These are phyloP conservation scores for Limnodromus scolopaceus DNA, from an alignment of 2,797 vertebrate species.

Conservation along the genomic window DNA sequence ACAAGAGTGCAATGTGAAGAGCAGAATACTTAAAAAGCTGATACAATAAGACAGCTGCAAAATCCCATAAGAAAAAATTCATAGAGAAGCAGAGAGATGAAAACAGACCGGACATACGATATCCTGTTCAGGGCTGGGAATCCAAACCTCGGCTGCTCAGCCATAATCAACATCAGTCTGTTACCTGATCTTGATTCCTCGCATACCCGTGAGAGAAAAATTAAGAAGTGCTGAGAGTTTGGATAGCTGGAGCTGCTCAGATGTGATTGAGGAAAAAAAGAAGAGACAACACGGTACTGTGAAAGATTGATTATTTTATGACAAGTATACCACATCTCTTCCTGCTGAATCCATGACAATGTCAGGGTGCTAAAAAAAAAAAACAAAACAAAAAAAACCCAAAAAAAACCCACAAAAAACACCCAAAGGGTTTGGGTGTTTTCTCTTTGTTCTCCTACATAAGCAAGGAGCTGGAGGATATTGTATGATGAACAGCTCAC, in stretches of 20 bases:
- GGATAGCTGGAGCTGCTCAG: neutral
- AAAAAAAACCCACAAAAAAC: neutral
- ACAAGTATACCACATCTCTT: neutral
- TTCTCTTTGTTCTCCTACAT: neutral
- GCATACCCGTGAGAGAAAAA: neutral
- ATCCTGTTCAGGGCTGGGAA: neutral
- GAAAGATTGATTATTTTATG: neutral
- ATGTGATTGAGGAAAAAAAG: neutral
- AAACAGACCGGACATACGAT: neutral
- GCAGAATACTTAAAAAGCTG: neutral
- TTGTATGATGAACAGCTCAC: neutral
- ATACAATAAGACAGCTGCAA: slow-evolving; percentile 28
- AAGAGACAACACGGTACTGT: neutral
- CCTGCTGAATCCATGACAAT: neutral
- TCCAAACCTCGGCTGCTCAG: neutral
- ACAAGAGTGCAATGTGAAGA: neutral
- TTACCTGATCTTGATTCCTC: neutral
- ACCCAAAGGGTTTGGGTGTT: neutral
- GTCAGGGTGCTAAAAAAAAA: neutral
- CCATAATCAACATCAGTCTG: neutral
- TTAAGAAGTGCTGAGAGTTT: neutral
- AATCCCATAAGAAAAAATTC: neutral
- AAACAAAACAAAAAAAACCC: no score
- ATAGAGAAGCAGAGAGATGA: neutral
- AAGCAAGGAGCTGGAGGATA: neutral